These are phyloP conservation scores for Corticium candelabrum DNA, from an alignment of 37 sponge, comb jelly and placozoan species.

Conservation along the genomic window DNA sequence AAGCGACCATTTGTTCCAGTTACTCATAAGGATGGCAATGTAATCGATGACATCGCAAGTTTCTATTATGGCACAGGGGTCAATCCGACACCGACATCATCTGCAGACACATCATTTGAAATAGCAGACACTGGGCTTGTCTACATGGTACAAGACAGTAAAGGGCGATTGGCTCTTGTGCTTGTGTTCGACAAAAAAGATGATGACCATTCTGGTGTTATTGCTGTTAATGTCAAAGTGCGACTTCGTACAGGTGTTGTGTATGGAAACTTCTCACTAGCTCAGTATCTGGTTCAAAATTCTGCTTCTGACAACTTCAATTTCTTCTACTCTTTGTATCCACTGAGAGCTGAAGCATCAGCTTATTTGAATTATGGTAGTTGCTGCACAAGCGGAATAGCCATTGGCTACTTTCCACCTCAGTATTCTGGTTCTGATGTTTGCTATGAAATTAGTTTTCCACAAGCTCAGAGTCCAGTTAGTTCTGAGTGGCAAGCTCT, in stretches of 20 bases:
- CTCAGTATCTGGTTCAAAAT: background rate
- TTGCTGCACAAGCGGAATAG: background rate
- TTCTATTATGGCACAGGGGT: background rate
- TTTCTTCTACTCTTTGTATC: background rate
- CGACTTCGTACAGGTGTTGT: background rate
- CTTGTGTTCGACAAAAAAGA: background rate
- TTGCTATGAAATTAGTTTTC: background rate
- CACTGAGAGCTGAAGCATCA: background rate
- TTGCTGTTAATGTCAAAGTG: background rate
- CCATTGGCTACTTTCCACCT: background rate
- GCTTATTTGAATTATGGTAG: background rate
- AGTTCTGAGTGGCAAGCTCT: background rate
- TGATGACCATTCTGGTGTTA: background rate
- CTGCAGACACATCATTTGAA: background rate
- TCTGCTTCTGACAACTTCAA: background rate
- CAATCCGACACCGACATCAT: background rate
- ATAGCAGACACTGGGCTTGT: background rate
- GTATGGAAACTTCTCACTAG: background rate
- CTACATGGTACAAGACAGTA: background rate
- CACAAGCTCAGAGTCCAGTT: background rate
- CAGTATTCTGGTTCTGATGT: background rate
- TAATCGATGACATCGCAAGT: background rate
- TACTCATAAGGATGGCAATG: background rate
- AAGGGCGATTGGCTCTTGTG: background rate
- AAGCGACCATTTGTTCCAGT: background rate